Base-by-base conservation (phyloP, 30 jellyfish, hydroid and myxozoan species). In the Nemopilema nomurai region DNA sequence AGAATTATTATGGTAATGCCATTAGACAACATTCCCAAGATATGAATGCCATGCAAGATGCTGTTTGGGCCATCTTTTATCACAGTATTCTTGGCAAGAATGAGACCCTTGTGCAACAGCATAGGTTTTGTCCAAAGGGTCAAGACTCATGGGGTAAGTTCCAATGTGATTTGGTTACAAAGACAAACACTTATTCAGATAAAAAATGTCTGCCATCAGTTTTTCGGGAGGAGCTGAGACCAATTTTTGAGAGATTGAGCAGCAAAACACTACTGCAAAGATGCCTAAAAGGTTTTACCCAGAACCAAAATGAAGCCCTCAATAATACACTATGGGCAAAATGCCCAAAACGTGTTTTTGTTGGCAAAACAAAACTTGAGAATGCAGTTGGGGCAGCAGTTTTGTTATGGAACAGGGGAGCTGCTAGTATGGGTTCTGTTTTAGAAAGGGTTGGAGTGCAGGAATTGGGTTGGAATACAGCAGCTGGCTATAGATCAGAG, bases 261-360 rank as follows among this genome's bases (percentile, higher is more conserved):
- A 62, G 32, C 18, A 73, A 81, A 28, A 63, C 28, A 30, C 65
- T 81, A 23, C 66, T 67, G 32, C 33, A 41, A 3, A 68, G 90
- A 30, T 41, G 57, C 57, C 57, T 41, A 41, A 41, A 41, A 32
- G 90, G 85, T 13, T n/a, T 67, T 20, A 81, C 90, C 75, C 90
- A 81, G 52, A 81, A 66, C 32, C 90, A 81, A 81, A 81, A 67
- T 67, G 90, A 81, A 57, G 76, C 76, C 31, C 73, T 83, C 71
- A 33, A 83, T 52, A 83, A 87, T 57, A 53, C 63, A 19, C 82
- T 83, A 24, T 83, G 92, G 92, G 49, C 69, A 32, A 83, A 21
- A 17, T 72, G 87, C 51, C 92, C 92, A 21, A 83, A 83, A 71
- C 63, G 75, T 20, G 41, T 76, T 30, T 76, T 76, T 57, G 25